phyloP scores from a whole-genome alignment of 2,113 vertebrate genomes.

The Ancistrus triradiatus region DNA sequence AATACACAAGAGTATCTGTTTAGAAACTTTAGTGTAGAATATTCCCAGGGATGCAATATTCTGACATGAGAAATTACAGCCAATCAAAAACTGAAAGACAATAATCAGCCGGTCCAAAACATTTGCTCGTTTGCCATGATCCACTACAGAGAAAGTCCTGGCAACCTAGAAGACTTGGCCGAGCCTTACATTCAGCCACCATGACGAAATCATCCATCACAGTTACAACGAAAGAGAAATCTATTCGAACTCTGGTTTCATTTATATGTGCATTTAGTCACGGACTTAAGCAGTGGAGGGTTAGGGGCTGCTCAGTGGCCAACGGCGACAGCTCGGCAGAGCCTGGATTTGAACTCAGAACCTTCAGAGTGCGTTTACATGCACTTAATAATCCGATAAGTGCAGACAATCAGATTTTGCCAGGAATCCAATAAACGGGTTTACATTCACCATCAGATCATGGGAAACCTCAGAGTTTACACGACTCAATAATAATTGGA shows the following conservation, averaged over 20 bases:
- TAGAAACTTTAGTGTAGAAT: slow-evolving; percentile 11
- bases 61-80: neutral
- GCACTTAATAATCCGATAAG: too few species aligned
- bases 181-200: neutral
- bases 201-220: neutral
- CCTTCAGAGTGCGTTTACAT: too few species aligned
- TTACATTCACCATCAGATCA: too few species aligned
- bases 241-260: neutral
- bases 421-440: too few species aligned
- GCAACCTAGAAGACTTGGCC: neutral
- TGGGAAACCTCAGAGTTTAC: too few species aligned
- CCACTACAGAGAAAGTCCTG: neutral
- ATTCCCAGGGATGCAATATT: slow-evolving; percentile 10
- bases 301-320: too few species aligned
- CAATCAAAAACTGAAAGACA: slow-evolving; percentile 11
- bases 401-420: too few species aligned
- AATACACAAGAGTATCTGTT: slow-evolving; percentile 22
- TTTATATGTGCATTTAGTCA: too few species aligned
- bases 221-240: neutral
- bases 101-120: slow-evolving; percentile 10
- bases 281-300: too few species aligned
- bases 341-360: too few species aligned
- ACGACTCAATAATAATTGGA: too few species aligned
- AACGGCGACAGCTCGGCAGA: too few species aligned
- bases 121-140: neutral